Evolutionary conservation across 2,888 invertebrate genomes (phyloP).

Genomic region (Drosophila antonietae): DNA sequence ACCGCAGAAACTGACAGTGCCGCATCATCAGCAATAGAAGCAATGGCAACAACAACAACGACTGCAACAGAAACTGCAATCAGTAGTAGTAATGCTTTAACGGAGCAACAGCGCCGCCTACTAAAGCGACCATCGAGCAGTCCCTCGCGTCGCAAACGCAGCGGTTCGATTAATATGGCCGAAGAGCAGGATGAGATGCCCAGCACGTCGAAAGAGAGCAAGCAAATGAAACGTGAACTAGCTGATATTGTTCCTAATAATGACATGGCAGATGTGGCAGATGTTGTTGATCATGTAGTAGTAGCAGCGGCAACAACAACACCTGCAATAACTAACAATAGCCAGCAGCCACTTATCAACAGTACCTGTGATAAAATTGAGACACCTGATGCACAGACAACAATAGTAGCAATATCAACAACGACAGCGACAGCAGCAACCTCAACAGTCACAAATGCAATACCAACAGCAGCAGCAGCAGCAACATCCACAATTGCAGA

Average conservation of each 20-base stretch:
- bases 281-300: slow-evolving; percentile 56
- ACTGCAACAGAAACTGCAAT: slow-evolving; percentile 36
- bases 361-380: slow-evolving; percentile 84
- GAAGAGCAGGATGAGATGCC: slow-evolving; percentile 51
- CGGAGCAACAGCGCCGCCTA: slow-evolving; percentile 69
- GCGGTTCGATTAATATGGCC: slow-evolving; percentile 23
- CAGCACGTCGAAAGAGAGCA: slow-evolving; percentile 68
- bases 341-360: slow-evolving; percentile 76
- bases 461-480: slow-evolving; percentile 29
- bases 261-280: slow-evolving; percentile 27
- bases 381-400: slow-evolving; percentile 58
- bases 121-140: slow-evolving; percentile 75
- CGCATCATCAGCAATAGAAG: slow-evolving; percentile 32
- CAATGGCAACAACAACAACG: slow-evolving; percentile 37
- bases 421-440: slow-evolving; percentile 21
- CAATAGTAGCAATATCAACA: slow-evolving; percentile 35
- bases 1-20: slow-evolving; percentile 25
- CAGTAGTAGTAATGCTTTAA: slow-evolving; percentile 49
- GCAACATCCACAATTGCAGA: slow-evolving; percentile 34
- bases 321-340: slow-evolving; percentile 39
- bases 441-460: slow-evolving; percentile 28
- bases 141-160: slow-evolving; percentile 63
- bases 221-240: slow-evolving; percentile 67
- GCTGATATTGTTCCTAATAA: slow-evolving; percentile 62
- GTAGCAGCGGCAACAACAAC: slow-evolving; percentile 22